These are phyloP conservation scores for Callitettix versicolor DNA, from an alignment of 1,140 invertebrate genomes.

Conservation along the genomic window DNA sequence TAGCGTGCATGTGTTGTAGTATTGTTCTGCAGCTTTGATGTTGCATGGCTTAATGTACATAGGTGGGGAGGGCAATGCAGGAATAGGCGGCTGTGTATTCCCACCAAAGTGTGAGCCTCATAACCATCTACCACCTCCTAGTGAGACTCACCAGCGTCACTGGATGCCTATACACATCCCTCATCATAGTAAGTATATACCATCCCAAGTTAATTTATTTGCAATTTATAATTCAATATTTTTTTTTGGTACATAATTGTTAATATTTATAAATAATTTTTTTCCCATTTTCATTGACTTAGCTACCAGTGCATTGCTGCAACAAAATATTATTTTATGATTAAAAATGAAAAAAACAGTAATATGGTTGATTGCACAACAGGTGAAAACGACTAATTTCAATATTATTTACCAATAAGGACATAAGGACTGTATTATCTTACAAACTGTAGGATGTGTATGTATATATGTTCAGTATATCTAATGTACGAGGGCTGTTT, in stretches of 20 bases:
- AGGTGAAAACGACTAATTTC: too few relatives aligned
- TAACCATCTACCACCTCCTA: conserved; percentile 8
- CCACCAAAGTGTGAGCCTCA: conserved; percentile 8
- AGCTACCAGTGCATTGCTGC: neutral
- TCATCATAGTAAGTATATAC: conserved; percentile 18
- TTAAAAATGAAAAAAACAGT: too few relatives aligned
- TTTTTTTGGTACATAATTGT: neutral
- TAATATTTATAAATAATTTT: neutral
- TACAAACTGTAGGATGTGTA: too few relatives aligned
- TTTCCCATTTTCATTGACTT: neutral
- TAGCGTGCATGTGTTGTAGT: neutral
- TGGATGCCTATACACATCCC: conserved; percentile 8
- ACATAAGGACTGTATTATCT: too few relatives aligned
- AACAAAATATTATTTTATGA: too few relatives aligned
- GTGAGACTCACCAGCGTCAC: conserved; percentile 18
- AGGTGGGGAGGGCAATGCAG: neutral
- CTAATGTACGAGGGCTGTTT: too few relatives aligned
- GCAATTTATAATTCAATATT: neutral
- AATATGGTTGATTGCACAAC: too few relatives aligned
- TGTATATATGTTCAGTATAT: too few relatives aligned
- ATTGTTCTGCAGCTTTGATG: neutral
- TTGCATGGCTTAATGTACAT: conserved; percentile 8
- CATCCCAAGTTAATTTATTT: neutral
- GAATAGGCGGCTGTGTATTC: neutral
- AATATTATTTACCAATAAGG: too few relatives aligned